Evolutionary conservation across 2,888 invertebrate species (phyloP).

Genomic region (Papilio protenor): DNA sequence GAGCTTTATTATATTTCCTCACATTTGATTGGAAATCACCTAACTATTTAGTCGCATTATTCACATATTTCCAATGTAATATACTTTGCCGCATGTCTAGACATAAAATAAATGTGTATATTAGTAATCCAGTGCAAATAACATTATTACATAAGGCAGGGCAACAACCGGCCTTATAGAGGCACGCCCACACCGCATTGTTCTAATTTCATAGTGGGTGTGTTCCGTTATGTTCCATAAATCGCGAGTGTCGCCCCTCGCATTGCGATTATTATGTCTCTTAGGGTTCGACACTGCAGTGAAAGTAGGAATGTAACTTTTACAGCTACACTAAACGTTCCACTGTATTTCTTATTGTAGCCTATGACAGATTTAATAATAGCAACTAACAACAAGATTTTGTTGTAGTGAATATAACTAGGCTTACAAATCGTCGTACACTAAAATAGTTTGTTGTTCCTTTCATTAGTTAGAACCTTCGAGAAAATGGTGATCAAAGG

Average conservation of each 20-base stretch:
- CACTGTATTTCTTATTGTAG: background rate
- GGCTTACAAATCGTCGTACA: too few relatives aligned
- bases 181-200: constrained; percentile 27
- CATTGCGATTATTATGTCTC: constrained; percentile 7
- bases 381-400: too few relatives aligned
- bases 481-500: too few relatives aligned
- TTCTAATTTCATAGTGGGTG: constrained; percentile 40
- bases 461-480: too few relatives aligned
- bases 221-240: constrained; percentile 37
- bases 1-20: too few relatives aligned
- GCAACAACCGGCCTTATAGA: constrained; percentile 31
- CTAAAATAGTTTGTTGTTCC: too few relatives aligned
- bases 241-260: constrained; percentile 20
- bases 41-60: background rate
- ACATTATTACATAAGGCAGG: constrained; percentile 26
- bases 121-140: constrained; percentile 5
- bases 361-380: too few relatives aligned
- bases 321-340: background rate
- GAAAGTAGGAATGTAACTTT: constrained; percentile 6
- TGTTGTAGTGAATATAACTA: too few relatives aligned
- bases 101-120: background rate
- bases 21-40: too few relatives aligned
- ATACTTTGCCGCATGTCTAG: background rate
- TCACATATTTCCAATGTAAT: background rate
- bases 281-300: constrained; percentile 17